Percentiles rank a stretch among this genome's conserved stretches.
phyloP scores from a whole-genome alignment of 2,797 vertebrate species.

The Macrochelys suwanniensis region DNA sequence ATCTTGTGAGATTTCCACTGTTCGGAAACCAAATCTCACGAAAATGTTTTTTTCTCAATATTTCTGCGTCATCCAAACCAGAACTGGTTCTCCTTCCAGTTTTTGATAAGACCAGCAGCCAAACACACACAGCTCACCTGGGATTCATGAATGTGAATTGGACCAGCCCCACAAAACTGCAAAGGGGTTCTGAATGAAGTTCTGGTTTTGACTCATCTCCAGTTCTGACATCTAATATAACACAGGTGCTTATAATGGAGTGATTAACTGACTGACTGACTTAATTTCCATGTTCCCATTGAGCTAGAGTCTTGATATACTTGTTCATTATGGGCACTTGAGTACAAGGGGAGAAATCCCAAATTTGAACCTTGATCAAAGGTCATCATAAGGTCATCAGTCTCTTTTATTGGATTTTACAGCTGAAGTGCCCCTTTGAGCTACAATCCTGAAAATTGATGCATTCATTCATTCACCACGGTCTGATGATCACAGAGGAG shows the following conservation, averaged over 20 bases:
- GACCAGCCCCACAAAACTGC: neutral
- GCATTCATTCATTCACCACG: neutral
- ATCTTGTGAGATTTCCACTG: neutral
- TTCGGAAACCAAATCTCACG: neutral
- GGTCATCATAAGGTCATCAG: neutral
- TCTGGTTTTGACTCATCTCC: constrained; percentile 24
- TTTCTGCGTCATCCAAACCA: neutral
- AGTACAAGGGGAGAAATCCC: neutral
- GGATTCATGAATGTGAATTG: constrained; percentile 2
- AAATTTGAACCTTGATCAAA: constrained; percentile 11
- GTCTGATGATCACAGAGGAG: neutral
- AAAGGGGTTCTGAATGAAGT: constrained; percentile 26
- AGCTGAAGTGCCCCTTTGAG: neutral
- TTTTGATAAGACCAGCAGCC: neutral
- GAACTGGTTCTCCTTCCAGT: neutral
- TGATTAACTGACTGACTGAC: constrained; percentile 11
- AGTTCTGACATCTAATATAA: constrained; percentile 18
- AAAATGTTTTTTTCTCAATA: neutral
- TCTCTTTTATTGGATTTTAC: constrained; percentile 8
- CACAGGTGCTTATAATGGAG: neutral
- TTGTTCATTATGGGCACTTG: constrained; percentile 1
- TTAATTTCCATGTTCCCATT: constrained; percentile 34
- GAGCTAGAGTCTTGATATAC: constrained; percentile 14
- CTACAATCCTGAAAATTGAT: neutral
- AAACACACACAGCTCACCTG: neutral